phyloP scores from a whole-genome alignment of 2,797 vertebrate genomes.

The Sebastes nivosus region DNA sequence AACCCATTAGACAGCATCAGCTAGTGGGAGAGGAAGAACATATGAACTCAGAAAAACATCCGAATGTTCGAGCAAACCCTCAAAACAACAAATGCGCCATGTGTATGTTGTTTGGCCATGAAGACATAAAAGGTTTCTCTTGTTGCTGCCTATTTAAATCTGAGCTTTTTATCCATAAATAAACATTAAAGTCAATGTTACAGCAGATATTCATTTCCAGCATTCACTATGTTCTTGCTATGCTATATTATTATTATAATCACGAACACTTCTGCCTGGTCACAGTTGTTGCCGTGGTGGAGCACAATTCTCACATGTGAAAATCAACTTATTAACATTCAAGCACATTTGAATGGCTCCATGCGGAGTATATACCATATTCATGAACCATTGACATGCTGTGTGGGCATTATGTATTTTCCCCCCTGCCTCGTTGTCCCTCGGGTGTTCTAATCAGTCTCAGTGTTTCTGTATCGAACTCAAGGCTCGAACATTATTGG shows the following conservation, averaged over 20 bases:
- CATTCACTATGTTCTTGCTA: neutral
- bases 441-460: neutral
- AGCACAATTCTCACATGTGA: neutral
- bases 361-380: neutral
- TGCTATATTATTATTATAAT: neutral
- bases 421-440: neutral
- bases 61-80: neutral
- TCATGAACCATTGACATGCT: neutral
- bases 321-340: constrained; percentile 17
- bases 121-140: neutral
- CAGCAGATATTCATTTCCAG: neutral
- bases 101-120: neutral
- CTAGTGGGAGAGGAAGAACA: neutral
- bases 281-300: constrained; percentile 46
- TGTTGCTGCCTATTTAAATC: neutral
- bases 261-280: neutral
- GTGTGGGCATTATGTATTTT: constrained; percentile 3
- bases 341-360: constrained; percentile 12
- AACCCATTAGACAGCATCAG: neutral
- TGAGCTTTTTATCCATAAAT: neutral
- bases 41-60: neutral
- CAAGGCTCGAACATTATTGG: neutral
- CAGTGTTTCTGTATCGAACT: neutral
- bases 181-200: neutral
- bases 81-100: neutral